Base-by-base conservation (phyloP, 1,140 invertebrate genomes). In the Papilio polyxenes region DNA sequence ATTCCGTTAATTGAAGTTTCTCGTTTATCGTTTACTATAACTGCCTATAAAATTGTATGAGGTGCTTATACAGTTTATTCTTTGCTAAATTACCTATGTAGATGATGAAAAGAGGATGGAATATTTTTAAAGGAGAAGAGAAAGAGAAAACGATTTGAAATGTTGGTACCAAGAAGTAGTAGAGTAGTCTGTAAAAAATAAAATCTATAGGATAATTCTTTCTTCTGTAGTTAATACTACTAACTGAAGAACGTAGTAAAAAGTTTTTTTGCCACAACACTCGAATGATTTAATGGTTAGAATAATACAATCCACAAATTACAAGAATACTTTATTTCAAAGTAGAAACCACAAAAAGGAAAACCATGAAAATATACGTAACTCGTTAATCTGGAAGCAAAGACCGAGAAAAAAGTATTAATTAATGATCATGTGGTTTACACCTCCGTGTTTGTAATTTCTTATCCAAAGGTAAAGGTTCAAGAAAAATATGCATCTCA, bases 1-100 rank as follows among this genome's bases (percentile, higher is more conserved):
- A 65, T 23, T 31, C 62, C 10, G 62, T 65, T 65, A 65, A 65
- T 65, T 65, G 62, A 65, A 65, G 62, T 65, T 65, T 65, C 62
- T 65, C 62, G 62, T 65, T 31, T 65, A 65, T 65, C 62, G 62
- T 65, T 65, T 65, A 31, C 20, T 65, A 65, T 17, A 65, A 65
- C 10, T 65, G 23, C 62, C 62, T 9, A 65, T 65, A 65, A 65
- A 65, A 65, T 65, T 65, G 23, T 31, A 65, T 11, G 11, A 65
- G 56, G n/a, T 59, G 17, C 56, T 65, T 65, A 31, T 65, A 65
- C 11, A 65, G 10, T 31, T 31, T 65, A 31, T 11, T 9, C 0
- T 65, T 65, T 65, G 11, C 10, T 31, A 65, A 65, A 9, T n/a
- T 62, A n/a, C n/a, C 51, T 53, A 53, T 53, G 51, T 53, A 53